A percentile compares a stretch with the other conserved stretches of the same genome.
Conservation (phyloP, 2,113 vertebrate genomes). For the Apistogramma diplotaenia region DNA sequence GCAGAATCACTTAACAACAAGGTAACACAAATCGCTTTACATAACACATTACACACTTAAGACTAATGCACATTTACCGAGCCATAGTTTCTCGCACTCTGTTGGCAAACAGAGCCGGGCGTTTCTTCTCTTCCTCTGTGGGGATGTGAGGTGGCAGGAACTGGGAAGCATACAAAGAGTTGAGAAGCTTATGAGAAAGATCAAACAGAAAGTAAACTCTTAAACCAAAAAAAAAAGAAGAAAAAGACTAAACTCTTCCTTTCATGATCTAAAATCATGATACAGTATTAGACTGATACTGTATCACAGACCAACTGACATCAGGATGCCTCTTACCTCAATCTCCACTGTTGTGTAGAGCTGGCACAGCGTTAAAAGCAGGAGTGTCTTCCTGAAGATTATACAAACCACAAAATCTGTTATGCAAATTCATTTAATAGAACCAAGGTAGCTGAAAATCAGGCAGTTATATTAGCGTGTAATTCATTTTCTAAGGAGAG, state of each 20-base stretch:
- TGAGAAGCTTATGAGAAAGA: background rate
- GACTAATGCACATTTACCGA: constrained; percentile 71
- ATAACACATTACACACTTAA: background rate
- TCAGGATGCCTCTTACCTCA: constrained; percentile 80
- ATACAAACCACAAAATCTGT: background rate
- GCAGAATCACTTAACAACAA: background rate
- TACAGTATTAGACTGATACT: no score
- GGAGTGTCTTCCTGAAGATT: constrained; percentile 78
- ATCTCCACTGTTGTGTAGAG: constrained; percentile 90
- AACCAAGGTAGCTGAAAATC: background rate
- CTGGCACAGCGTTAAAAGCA: constrained; percentile 87
- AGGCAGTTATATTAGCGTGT: background rate
- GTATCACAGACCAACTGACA: background rate
- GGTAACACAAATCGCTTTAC: background rate
- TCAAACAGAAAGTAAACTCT: background rate
- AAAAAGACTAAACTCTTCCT: background rate
- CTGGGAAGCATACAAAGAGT: constrained; percentile 71
- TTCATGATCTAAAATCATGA: no score
- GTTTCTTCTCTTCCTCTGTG: constrained; percentile 86
- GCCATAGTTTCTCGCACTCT: constrained; percentile 88
- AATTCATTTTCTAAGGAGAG: background rate
- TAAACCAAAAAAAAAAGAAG: background rate
- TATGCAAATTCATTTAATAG: background rate
- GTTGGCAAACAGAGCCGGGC: constrained; percentile 82
- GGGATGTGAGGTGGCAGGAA: constrained; percentile 89